Evolutionary conservation across 1,140 invertebrate genomes (phyloP).

Genomic region (Drosophila funebris): DNA sequence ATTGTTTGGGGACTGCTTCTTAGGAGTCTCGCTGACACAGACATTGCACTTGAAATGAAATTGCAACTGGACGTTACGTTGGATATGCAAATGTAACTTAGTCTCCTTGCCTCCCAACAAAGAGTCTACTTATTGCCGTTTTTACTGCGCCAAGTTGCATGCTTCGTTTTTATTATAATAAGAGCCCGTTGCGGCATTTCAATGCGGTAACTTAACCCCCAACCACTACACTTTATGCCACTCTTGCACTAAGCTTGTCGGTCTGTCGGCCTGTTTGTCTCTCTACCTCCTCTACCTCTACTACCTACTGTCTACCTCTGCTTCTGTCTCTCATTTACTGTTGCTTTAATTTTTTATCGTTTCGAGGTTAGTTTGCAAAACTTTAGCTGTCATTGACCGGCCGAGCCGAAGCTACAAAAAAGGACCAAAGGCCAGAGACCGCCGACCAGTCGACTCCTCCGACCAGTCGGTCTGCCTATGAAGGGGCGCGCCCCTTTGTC

Average conservation of each 20-base stretch:
- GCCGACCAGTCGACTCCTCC: conserved; percentile 14
- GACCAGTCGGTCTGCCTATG: conserved; percentile 38
- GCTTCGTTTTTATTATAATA: conserved; percentile 76
- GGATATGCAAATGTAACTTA: conserved; percentile 58
- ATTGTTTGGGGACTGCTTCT: not conserved
- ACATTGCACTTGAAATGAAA: conserved; percentile 60
- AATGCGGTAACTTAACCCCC: conserved; percentile 54
- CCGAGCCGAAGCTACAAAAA: not conserved
- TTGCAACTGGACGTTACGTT: conserved; percentile 42
- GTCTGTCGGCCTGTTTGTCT: not conserved
- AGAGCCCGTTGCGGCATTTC: conserved; percentile 74
- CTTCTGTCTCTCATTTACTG: conserved; percentile 45
- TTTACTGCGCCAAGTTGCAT: conserved; percentile 40
- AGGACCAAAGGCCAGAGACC: conserved; percentile 47
- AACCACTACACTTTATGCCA: not conserved
- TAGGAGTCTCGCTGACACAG: conserved; percentile 6
- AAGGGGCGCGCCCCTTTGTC: conserved; percentile 22
- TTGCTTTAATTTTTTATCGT: conserved; percentile 79
- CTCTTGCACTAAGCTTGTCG: not conserved
- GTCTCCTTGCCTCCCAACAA: conserved; percentile 1
- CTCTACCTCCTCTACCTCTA: not conserved
- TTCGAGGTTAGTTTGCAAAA: conserved; percentile 74
- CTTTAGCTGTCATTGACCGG: conserved; percentile 78
- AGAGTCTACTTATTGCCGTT: conserved; percentile 28
- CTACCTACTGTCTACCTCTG: not conserved